These are phyloP conservation scores for Notarius lentiginosus DNA, from an alignment of 2,113 vertebrate genomes.

Conservation along the genomic window DNA sequence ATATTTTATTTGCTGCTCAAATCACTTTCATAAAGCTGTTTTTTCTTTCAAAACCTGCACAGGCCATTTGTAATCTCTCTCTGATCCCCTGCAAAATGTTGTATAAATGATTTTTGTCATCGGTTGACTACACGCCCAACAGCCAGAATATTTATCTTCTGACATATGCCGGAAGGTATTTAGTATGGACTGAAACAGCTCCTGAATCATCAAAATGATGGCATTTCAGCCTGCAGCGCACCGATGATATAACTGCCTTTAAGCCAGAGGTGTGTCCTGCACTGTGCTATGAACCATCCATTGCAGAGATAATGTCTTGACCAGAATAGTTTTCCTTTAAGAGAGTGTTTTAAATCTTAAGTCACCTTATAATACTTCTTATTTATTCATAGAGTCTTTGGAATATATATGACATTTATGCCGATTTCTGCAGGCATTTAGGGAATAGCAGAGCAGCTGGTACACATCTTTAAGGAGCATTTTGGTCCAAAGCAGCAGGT, in stretches of 20 bases:
- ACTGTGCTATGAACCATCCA: neutral
- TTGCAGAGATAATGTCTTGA: neutral
- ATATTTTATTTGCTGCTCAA: neutral
- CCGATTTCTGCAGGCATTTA: neutral
- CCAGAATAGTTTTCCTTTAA: neutral
- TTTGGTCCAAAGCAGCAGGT: constrained; percentile 24
- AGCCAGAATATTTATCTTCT: neutral
- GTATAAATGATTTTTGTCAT: neutral
- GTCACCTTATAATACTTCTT: neutral
- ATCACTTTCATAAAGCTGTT: neutral
- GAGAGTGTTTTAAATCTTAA: neutral
- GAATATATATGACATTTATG: neutral
- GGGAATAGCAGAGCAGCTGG: neutral
- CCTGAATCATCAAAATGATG: neutral
- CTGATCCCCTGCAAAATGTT: neutral
- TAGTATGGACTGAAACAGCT: neutral
- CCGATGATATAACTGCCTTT: constrained; percentile 2
- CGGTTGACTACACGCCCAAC: neutral
- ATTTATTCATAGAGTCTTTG: neutral
- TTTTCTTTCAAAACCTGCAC: neutral
- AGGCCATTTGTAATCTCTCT: neutral
- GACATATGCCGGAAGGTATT: neutral
- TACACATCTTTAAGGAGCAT: neutral
- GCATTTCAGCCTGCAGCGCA: neutral
- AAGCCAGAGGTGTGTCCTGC: neutral